Evolutionary conservation across 1,140 invertebrate genomes (phyloP).

Genomic region (Drosophila ogumai): DNA sequence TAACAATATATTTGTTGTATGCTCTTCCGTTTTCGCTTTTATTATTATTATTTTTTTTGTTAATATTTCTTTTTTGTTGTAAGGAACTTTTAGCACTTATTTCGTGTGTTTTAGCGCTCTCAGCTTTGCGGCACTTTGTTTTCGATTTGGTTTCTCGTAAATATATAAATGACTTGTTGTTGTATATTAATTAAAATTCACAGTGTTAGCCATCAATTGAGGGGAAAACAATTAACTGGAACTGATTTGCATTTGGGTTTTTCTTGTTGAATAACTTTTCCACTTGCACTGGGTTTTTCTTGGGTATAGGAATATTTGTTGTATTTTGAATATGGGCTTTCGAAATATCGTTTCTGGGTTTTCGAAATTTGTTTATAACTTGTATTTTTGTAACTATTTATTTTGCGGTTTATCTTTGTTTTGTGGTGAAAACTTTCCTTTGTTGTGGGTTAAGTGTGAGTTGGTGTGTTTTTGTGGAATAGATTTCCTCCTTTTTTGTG

Average conservation of each 20-base stretch:
- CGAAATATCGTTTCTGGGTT: conserved; percentile 44
- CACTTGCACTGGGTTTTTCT: conserved; percentile 27
- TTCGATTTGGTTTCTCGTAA: conserved; percentile 44
- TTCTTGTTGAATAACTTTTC: conserved; percentile 31
- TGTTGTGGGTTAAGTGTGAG: conserved; percentile 29
- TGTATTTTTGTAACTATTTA: neutral
- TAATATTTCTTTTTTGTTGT: conserved; percentile 42
- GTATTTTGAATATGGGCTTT: conserved; percentile 31
- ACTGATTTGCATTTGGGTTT: conserved; percentile 38
- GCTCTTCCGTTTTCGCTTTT: conserved; percentile 7
- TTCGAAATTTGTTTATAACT: neutral
- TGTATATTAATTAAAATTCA: conserved; percentile 46
- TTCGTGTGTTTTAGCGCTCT: conserved; percentile 51
- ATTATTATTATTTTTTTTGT: conserved; percentile 23
- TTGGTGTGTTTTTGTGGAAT: conserved; percentile 33
- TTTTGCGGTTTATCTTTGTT: neutral
- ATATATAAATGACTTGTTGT: conserved; percentile 30
- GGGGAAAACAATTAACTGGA: conserved; percentile 34
- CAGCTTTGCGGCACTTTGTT: conserved; percentile 72
- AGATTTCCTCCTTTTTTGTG: conserved; percentile 35
- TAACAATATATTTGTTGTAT: conserved; percentile 60
- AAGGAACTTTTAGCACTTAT: conserved; percentile 80
- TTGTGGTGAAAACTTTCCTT: conserved; percentile 37
- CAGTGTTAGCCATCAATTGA: conserved; percentile 38
- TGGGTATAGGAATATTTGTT: conserved; percentile 10